Conservation (phyloP, 2,888 invertebrate species). For the Smittia sp. region DNA sequence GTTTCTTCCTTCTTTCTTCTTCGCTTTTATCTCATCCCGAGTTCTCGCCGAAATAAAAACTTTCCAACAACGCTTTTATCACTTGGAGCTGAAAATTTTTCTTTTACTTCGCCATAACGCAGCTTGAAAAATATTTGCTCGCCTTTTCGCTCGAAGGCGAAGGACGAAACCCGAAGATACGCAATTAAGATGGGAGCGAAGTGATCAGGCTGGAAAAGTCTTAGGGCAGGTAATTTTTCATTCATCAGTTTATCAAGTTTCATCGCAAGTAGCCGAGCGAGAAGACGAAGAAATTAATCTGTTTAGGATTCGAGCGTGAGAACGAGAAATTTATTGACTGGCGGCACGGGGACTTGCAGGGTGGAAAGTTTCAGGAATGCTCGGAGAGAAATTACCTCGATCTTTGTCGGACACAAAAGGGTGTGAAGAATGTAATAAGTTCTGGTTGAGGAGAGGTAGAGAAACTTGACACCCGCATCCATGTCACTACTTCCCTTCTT, state of each 20-base stretch:
- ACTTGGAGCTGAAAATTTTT: background rate
- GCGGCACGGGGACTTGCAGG: too few species aligned
- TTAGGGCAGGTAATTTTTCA: conserved; percentile 2
- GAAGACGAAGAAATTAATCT: too few species aligned
- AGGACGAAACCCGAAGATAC: background rate
- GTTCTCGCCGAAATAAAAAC: background rate
- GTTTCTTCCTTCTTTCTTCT: background rate
- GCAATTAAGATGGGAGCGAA: conserved; percentile 3
- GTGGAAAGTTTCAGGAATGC: too few species aligned
- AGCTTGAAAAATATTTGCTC: conserved; percentile 2
- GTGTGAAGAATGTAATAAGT: background rate
- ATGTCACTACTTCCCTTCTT: conserved; percentile 43
- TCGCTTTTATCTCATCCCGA: background rate
- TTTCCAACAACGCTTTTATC: background rate
- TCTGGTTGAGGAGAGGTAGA: background rate
- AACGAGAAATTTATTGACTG: too few species aligned
- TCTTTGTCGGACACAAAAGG: too few species aligned
- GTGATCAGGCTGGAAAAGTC: background rate
- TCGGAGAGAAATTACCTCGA: too few species aligned
- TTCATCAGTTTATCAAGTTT: background rate
- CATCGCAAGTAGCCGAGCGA: background rate
- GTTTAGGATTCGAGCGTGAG: too few species aligned
- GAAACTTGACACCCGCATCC: background rate
- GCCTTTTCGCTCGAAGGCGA: background rate
- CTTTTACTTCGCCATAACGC: background rate